A percentile compares a stretch with the other conserved stretches of the same genome.
Conservation (phyloP, 2,888 invertebrate genomes). For the Eupithecia inturbata region DNA sequence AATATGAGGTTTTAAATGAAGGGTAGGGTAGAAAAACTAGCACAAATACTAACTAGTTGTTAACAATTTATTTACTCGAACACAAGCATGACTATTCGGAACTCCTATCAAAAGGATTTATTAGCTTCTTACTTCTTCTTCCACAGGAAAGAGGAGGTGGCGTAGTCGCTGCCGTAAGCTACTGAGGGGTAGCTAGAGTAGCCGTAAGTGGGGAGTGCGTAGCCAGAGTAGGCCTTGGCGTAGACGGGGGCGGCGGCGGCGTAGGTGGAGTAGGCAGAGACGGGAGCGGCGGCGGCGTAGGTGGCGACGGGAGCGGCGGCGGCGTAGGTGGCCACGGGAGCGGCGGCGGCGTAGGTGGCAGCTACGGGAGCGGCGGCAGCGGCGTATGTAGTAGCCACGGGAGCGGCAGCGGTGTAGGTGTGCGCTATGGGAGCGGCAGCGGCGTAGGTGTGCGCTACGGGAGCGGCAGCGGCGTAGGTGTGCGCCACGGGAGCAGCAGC, state of each 20-base stretch:
- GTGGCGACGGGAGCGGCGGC: constrained; percentile 22
- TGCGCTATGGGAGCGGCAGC: constrained; percentile 12
- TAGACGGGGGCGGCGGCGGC: constrained; percentile 48
- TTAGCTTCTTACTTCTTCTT: constrained; percentile 39
- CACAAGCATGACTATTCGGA: constrained; percentile 33
- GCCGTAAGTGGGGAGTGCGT: constrained; percentile 39
- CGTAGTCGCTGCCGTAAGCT: constrained; percentile 36
- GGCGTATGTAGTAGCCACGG: constrained; percentile 53
- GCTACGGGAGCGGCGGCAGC: constrained; percentile 19
- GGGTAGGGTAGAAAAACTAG: neutral
- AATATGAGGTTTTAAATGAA: neutral
- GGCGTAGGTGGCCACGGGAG: constrained; percentile 52
- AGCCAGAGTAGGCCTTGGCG: constrained; percentile 45
- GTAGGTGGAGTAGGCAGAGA: constrained; percentile 62
- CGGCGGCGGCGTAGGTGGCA: constrained; percentile 36
- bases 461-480: too few species aligned
- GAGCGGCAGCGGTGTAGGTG: constrained; percentile 48
- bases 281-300: constrained; percentile 52
- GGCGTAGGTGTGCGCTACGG: neutral
- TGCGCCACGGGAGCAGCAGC: too few species aligned
- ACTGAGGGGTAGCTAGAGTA: constrained; percentile 35
- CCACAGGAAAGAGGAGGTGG: constrained; percentile 33
- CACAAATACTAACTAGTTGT: constrained; percentile 21
- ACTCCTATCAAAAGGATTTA: constrained; percentile 23
- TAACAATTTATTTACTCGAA: constrained; percentile 32